Conservation (phyloP, 2,888 invertebrate genomes). For the Drosophila trichaetosa region DNA sequence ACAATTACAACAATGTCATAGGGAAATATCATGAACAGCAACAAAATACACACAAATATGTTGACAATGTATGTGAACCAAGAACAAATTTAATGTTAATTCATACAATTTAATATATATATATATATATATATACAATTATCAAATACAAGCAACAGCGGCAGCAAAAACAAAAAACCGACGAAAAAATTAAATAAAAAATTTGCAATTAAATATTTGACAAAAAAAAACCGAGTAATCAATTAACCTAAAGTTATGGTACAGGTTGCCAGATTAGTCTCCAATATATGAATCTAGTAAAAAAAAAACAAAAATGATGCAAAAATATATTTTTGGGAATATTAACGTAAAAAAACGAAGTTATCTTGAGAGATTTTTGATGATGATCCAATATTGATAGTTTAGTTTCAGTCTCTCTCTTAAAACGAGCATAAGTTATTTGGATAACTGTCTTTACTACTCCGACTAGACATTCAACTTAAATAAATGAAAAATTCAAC, state of each 20-base stretch:
- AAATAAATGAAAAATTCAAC: background rate
- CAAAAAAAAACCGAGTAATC: background rate
- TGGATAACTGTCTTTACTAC: background rate
- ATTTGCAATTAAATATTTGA: slow-evolving; percentile 29
- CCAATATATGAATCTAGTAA: background rate
- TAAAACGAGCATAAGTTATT: background rate
- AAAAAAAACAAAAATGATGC: background rate
- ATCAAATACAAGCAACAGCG: slow-evolving; percentile 28
- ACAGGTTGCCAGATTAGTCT: background rate
- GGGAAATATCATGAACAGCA: slow-evolving; percentile 17
- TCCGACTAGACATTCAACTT: background rate
- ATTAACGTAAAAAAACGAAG: background rate
- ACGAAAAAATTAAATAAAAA: slow-evolving; percentile 12
- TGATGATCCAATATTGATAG: background rate
- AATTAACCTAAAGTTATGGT: background rate
- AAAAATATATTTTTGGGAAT: background rate
- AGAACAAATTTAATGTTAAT: slow-evolving; percentile 46
- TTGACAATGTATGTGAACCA: slow-evolving; percentile 36
- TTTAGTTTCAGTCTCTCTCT: background rate
- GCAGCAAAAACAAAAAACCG: slow-evolving; percentile 8
- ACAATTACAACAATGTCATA: slow-evolving; percentile 12
- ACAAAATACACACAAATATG: slow-evolving; percentile 16
- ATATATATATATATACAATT: slow-evolving; percentile 16
- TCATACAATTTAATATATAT: slow-evolving; percentile 26
- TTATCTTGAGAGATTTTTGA: background rate